Evolutionary conservation across 2,797 vertebrate species (phyloP).

Genomic region (Lithobates pipiens): DNA sequence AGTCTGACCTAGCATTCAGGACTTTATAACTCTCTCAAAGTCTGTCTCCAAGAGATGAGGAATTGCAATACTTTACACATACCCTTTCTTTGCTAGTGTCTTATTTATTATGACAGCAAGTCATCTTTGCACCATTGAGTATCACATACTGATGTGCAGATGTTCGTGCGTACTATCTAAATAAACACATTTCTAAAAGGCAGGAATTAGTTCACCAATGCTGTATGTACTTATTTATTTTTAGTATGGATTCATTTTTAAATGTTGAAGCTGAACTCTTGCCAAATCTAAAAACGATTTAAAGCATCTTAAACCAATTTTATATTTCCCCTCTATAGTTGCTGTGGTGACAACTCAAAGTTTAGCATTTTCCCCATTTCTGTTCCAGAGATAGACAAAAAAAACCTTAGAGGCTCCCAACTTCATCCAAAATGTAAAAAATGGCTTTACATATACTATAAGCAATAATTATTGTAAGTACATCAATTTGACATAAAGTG

Average conservation of each 20-base stretch:
- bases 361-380: no score
- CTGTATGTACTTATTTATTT: conserved; percentile 43
- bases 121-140: conserved; percentile 71
- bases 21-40: conserved; percentile 46
- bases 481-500: no score
- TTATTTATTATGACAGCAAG: conserved; percentile 70
- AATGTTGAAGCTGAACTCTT: conserved; percentile 65
- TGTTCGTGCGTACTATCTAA: conserved; percentile 72
- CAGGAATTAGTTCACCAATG: conserved; percentile 73
- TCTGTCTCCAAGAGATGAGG: conserved; percentile 18
- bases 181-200: conserved; percentile 75
- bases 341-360: no score
- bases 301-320: no score
- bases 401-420: no score
- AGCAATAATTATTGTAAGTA: no score
- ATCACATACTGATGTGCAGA: conserved; percentile 69
- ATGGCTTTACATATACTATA: no score
- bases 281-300: no score
- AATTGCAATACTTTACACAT: conserved; percentile 32
- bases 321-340: no score
- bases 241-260: conserved; percentile 78
- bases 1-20: conserved; percentile 35
- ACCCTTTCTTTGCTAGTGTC: conserved; percentile 49
- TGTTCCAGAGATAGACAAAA: no score
- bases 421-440: no score